phyloP scores from a whole-genome alignment of 1,140 invertebrate species.

The Choristoneura fumiferana region DNA sequence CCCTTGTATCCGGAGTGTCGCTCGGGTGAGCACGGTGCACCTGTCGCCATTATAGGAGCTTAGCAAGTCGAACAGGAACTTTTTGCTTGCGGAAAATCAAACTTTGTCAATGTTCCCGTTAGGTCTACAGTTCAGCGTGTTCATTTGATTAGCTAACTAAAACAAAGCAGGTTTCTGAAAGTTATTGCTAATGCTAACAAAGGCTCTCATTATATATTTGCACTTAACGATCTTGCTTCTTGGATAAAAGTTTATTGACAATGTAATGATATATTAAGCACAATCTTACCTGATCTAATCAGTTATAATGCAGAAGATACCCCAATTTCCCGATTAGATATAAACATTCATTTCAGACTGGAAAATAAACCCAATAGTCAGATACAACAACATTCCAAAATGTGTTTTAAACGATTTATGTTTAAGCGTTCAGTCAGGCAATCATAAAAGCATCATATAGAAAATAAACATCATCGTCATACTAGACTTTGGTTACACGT shows the following conservation, averaged over 20 bases:
- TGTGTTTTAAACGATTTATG: no score
- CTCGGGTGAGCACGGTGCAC: constrained; percentile 53
- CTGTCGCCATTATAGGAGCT: constrained; percentile 52
- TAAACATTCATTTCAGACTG: not conserved
- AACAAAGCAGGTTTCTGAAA: constrained; percentile 3
- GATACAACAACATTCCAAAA: constrained; percentile 2
- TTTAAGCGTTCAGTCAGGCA: constrained; percentile 10
- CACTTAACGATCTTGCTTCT: not conserved
- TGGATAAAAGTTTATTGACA: not conserved
- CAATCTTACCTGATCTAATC: not conserved
- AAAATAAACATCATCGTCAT: not conserved
- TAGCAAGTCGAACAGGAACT: constrained; percentile 19
- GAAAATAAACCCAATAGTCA: not conserved
- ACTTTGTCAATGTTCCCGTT: not conserved
- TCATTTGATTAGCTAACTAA: not conserved
- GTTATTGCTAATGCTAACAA: no score
- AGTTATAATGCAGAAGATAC: not conserved
- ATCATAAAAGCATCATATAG: not conserved
- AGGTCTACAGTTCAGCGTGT: not conserved
- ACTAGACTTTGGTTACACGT: not conserved
- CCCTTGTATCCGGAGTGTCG: constrained; percentile 59
- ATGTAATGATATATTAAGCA: not conserved
- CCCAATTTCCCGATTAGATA: not conserved
- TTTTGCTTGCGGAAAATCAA: not conserved
- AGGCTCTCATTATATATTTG: no score